Evolutionary conservation across 1,140 invertebrate genomes (phyloP).

Genomic region (Calliopsis andreniformis): DNA sequence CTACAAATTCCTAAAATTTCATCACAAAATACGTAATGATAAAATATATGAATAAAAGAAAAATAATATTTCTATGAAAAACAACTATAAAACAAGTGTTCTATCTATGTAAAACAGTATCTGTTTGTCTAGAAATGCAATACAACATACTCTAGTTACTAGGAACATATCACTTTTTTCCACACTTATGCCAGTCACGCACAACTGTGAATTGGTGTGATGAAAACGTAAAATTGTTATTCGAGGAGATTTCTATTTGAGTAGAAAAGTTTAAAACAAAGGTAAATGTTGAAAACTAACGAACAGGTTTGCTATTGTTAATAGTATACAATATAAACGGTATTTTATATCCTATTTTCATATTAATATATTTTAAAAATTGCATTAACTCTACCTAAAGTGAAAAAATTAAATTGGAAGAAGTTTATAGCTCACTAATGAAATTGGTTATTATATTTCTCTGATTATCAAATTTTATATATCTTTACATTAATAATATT

Average conservation of each 20-base stretch:
- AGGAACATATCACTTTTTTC: background rate
- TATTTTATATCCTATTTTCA: background rate
- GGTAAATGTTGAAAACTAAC: constrained; percentile 6
- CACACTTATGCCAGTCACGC: too few relatives aligned
- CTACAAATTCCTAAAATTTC: too few relatives aligned
- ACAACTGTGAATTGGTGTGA: constrained; percentile 40
- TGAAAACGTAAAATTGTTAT: constrained; percentile 46
- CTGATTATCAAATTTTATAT: background rate
- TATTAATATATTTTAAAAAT: background rate
- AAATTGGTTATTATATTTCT: constrained; percentile 7
- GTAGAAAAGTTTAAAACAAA: constrained; percentile 9
- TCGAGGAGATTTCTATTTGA: background rate
- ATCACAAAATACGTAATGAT: too few relatives aligned
- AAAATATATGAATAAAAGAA: too few relatives aligned
- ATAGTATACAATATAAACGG: too few relatives aligned
- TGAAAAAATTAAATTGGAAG: background rate
- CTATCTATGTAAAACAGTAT: too few relatives aligned
- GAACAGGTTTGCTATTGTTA: background rate
- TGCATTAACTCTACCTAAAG: too few relatives aligned
- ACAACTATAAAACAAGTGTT: too few relatives aligned
- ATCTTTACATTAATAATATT: background rate
- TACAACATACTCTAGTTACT: too few relatives aligned
- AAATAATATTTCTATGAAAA: too few relatives aligned
- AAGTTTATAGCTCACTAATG: background rate
- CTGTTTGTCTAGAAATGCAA: too few relatives aligned